Conservation (phyloP, 2,113 vertebrate genomes). For the Dasyornis broadbenti region DNA sequence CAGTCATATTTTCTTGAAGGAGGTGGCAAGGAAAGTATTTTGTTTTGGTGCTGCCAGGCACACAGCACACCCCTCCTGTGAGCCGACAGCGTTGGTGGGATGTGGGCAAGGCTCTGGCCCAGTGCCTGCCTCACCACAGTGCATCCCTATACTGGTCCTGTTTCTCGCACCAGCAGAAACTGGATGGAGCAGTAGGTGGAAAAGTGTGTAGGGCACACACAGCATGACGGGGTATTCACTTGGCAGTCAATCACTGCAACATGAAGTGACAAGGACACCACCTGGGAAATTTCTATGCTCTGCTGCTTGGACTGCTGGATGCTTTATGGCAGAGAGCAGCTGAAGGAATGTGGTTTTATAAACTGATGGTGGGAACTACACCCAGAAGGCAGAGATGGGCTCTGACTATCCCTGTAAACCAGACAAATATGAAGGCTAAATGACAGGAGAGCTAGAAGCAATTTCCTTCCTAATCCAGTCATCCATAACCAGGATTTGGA, state of each 20-base stretch:
- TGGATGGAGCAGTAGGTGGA: neutral
- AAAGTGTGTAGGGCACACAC: neutral
- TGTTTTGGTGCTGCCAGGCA: neutral
- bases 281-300: constrained; percentile 2
- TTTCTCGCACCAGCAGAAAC: neutral
- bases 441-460: neutral
- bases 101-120: neutral
- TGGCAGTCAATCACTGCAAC: neutral
- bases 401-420: neutral
- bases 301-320: neutral
- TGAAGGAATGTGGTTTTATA: neutral
- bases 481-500: neutral
- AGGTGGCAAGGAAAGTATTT: neutral
- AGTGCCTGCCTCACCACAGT: neutral
- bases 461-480: neutral
- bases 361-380: neutral
- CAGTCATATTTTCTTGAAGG: constrained; percentile 4
- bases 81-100: fast-evolving
- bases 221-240: neutral
- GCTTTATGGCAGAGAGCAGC: neutral
- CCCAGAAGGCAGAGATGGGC: neutral
- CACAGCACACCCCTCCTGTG: neutral
- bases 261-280: neutral
- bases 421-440: neutral
- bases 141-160: neutral